Conservation (phyloP, 92 coral and sea anemone genomes). For the Scolanthus callimorphus region DNA sequence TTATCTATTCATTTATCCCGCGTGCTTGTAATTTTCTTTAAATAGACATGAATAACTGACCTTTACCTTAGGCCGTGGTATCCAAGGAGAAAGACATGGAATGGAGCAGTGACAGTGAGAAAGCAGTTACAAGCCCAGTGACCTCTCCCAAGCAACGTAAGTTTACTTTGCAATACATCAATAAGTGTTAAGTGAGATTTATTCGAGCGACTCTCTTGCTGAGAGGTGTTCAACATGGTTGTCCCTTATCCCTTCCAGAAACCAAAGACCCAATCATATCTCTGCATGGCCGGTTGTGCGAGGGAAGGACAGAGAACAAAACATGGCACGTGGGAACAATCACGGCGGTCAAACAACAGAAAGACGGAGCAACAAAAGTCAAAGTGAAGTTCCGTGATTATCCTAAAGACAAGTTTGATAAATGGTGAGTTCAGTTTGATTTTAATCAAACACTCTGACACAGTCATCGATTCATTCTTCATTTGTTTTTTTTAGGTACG, state of each 20-base stretch:
- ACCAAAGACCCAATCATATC: no score
- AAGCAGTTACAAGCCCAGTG: background rate
- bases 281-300: constrained; percentile 22
- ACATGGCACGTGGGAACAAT: constrained; percentile 75
- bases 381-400: constrained; percentile 79
- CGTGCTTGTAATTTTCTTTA: no score
- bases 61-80: no score
- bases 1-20: no score
- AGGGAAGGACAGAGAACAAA: constrained; percentile 19
- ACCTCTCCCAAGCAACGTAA: background rate
- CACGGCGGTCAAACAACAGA: constrained; percentile 61
- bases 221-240: no score
- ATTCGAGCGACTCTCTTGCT: no score
- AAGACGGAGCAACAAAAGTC: constrained; percentile 51
- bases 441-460: background rate
- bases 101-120: constrained; percentile 67
- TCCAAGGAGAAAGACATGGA: no score
- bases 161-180: no score
- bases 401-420: constrained; percentile 89
- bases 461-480: background rate
- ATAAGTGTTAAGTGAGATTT: no score
- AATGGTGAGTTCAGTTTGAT: constrained; percentile 55
- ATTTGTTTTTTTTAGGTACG: constrained; percentile 45
- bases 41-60: no score
- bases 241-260: no score